Conservation (phyloP, 2,888 invertebrate genomes). For the Carterocephalus palaemon region DNA sequence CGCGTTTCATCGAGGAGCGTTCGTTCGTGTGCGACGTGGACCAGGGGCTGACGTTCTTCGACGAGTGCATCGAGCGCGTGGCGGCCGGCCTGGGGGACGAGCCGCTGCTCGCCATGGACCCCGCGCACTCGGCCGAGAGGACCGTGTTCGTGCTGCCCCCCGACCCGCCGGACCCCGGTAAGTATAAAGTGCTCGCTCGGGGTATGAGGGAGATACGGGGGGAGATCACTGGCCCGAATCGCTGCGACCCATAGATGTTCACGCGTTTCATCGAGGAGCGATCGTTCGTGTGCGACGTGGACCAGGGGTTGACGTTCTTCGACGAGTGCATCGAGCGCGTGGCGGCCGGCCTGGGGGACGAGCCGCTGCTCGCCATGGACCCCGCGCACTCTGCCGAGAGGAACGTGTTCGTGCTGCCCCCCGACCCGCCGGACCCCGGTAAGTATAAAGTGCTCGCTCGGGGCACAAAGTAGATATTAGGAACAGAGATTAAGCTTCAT, state of each 20-base stretch:
- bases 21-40: constrained; percentile 99
- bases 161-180: constrained; percentile 81
- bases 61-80: constrained; percentile 95
- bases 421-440: constrained; percentile 83
- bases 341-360: constrained; percentile 46
- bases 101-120: constrained; percentile 89
- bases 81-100: constrained; percentile 53
- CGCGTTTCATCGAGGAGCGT: constrained; percentile 98
- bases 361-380: constrained; percentile 89
- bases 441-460: too few relatives aligned
- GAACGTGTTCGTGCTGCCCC: constrained; percentile 96
- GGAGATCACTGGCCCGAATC: too few relatives aligned
- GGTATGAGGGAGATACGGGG: too few relatives aligned
- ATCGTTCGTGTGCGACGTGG: constrained; percentile 98
- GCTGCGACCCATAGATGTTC: constrained; percentile 99
- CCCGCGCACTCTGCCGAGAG: constrained; percentile 89
- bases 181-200: too few relatives aligned
- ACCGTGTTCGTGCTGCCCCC: constrained; percentile 98
- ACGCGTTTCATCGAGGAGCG: constrained; percentile 99
- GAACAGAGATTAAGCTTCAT: too few relatives aligned
- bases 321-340: constrained; percentile 96
- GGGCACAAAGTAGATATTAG: too few relatives aligned
- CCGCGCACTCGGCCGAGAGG: constrained; percentile 88
- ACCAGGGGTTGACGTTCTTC: constrained; percentile 92
- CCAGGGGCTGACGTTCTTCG: constrained; percentile 93